Conservation (phyloP, 2,113 vertebrate genomes). For the Physeter macrocephalus region DNA sequence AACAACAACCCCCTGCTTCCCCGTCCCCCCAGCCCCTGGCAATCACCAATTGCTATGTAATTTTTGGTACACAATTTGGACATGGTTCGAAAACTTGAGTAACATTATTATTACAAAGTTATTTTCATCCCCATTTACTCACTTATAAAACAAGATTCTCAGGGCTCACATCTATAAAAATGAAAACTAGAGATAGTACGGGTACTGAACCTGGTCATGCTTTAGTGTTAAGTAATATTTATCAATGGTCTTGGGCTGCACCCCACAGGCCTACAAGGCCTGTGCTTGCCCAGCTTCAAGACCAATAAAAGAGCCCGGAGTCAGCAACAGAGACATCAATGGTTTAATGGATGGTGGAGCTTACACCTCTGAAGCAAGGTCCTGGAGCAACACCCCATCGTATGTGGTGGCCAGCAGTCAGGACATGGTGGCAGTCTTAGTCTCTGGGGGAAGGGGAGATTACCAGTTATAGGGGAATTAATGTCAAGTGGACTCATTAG, state of each 20-base stretch:
- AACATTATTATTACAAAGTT: neutral
- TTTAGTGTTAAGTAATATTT: neutral
- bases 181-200: neutral
- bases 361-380: no score
- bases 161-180: neutral
- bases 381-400: no score
- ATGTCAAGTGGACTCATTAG: no score
- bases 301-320: no score
- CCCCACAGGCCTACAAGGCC: no score
- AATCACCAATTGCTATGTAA: neutral
- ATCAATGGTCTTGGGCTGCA: neutral
- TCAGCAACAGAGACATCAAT: no score
- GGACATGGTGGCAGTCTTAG: no score
- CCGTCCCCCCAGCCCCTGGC: neutral
- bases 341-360: no score
- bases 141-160: neutral
- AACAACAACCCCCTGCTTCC: neutral
- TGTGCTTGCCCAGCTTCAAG: no score
- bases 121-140: neutral
- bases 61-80: neutral
- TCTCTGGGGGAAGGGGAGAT: no score
- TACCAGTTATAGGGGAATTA: no score
- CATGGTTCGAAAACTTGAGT: neutral
- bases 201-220: neutral
- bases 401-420: no score